Evolutionary conservation across 2,113 vertebrate genomes (phyloP).

Genomic region (Nannobrachium achirus): DNA sequence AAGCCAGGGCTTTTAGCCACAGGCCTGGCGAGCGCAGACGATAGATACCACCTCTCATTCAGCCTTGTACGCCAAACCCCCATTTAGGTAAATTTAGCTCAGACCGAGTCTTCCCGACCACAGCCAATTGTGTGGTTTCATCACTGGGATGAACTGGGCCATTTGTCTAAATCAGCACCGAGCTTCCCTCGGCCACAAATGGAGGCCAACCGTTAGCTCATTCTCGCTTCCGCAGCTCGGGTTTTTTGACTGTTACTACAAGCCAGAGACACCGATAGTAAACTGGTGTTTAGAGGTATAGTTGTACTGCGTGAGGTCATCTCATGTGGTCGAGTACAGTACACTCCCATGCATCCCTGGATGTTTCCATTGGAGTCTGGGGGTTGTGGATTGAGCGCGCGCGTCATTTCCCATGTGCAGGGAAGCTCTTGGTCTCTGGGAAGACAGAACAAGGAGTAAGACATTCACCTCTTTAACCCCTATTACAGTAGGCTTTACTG

Average conservation of each 20-base stretch:
- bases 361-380: too few species aligned
- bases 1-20: constrained; percentile 12
- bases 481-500: too few species aligned
- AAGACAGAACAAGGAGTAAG: too few species aligned
- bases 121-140: constrained; percentile 70
- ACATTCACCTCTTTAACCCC: too few species aligned
- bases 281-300: constrained; percentile 40
- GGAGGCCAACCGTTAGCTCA: constrained; percentile 30
- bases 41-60: constrained; percentile 37
- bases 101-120: constrained; percentile 48
- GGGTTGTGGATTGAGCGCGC: too few species aligned
- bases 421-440: too few species aligned
- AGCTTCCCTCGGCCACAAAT: constrained; percentile 48
- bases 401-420: too few species aligned
- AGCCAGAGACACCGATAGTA: constrained; percentile 56
- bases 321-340: constrained; percentile 31
- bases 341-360: background rate
- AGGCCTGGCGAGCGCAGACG: constrained; percentile 35
- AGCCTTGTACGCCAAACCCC: constrained; percentile 44
- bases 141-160: constrained; percentile 61
- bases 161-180: constrained; percentile 70
- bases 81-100: constrained; percentile 62
- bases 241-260: constrained; percentile 66
- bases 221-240: constrained; percentile 40
- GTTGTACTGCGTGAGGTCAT: constrained; percentile 53